Conservation (phyloP, 2,113 vertebrate genomes). For the Gallinago paraguaiae region DNA sequence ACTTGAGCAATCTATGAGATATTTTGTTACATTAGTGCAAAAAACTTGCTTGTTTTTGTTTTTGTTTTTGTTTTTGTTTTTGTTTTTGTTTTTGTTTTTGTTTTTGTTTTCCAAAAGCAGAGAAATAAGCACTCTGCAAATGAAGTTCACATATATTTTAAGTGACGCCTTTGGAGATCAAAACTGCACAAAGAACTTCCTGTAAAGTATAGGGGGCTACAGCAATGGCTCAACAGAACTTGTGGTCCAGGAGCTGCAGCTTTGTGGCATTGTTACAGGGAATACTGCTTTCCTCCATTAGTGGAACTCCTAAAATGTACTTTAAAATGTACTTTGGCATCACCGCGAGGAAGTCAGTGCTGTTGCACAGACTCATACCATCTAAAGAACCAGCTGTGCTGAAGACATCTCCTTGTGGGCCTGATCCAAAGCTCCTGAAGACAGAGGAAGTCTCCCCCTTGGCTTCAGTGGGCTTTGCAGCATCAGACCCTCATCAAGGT, state of each 20-base stretch:
- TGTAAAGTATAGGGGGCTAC: background rate
- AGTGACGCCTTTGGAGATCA: background rate
- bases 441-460: background rate
- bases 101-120: background rate
- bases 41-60: background rate
- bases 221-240: background rate
- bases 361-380: background rate
- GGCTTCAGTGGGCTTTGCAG: background rate
- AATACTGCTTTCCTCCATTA: background rate
- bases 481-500: background rate
- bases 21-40: background rate
- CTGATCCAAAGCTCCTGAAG: background rate
- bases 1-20: background rate
- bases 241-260: background rate
- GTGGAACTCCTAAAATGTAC: background rate
- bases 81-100: background rate
- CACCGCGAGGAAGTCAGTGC: fast-evolving
- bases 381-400: fast-evolving
- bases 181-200: background rate
- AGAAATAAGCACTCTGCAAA: background rate
- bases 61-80: background rate
- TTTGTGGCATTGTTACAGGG: background rate
- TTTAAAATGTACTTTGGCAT: background rate
- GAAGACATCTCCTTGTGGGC: background rate
- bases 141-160: background rate